Base-by-base conservation (phyloP, 2,797 vertebrate species). In the Anas bahamensis region DNA sequence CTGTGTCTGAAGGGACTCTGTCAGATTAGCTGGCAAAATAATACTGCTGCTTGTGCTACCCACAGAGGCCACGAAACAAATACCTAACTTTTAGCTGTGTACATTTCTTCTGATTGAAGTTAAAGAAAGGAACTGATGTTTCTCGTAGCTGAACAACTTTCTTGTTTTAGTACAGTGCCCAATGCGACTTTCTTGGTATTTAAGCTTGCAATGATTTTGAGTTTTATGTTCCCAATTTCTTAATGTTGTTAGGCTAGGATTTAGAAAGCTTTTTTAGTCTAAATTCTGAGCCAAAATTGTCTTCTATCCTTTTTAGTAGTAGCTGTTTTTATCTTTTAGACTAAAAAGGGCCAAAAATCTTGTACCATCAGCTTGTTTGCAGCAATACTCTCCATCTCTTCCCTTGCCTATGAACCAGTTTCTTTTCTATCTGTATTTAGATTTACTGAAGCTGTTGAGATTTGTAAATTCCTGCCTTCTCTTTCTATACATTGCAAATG, bases 311-410 rank as follows among this genome's bases (percentile, higher is more conserved):
- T 78, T 85, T 90, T 83, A 84, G 71, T 46, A 88, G 88, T 89
- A 81, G 77, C 63, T 7, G 2, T 48, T 83, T 82, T 53, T 94
- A 87, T 77, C 70, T 83, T 90, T 83, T 89, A 89, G 93, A 92
- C 39, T 73, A 70, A 94, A 87, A 96, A 88, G 92, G 94, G 93
- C 92, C 92, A 89, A 95, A 95, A 92, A 72, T 74, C 76, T 75
- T 37, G 8, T 56, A 77, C 84, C 90, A 31, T 95, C 81, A 66
- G 78, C 93, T 94, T 86, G 72, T 95, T 92, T 87, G 83, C 92
- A 95, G 93, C 90, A 94, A 87, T 92, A 93, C 41, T 52, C 55
- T 81, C 61, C n/a, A 56, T 48, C 65, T 85, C 55, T 39, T 79
- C 50, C 90, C 77, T 63, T 71, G 37, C 81, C 81, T 68, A 11